Conservation (phyloP, 2,888 invertebrate species). For the Taenaris catops region DNA sequence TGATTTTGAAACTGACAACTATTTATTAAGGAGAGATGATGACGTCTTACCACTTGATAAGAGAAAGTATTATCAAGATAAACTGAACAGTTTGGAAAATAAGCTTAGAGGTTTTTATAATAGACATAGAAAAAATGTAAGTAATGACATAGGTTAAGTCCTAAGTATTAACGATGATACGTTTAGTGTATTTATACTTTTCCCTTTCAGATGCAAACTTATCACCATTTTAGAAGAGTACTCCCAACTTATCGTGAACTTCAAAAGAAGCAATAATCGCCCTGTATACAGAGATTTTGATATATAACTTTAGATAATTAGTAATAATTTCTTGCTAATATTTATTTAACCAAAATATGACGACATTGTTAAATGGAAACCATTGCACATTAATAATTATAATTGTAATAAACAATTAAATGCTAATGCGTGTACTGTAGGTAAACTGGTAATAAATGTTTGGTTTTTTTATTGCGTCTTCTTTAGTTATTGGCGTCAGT, state of each 20-base stretch:
- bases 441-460: too few relatives aligned
- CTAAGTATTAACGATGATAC: too few relatives aligned
- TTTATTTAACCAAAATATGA: too few relatives aligned
- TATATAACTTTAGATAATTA: too few relatives aligned
- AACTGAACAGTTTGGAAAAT: slow-evolving; percentile 43
- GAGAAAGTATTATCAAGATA: slow-evolving; percentile 51
- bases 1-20: slow-evolving; percentile 3
- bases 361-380: too few relatives aligned
- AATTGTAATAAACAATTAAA: too few relatives aligned
- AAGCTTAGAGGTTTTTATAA: slow-evolving; percentile 31
- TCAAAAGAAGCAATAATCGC: neutral
- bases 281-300: neutral
- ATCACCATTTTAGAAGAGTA: slow-evolving; percentile 3
- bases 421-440: too few relatives aligned
- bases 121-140: slow-evolving; percentile 28
- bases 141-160: too few relatives aligned
- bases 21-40: slow-evolving; percentile 16
- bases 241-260: slow-evolving; percentile 2
- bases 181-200: neutral
- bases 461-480: too few relatives aligned
- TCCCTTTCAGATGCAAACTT: neutral
- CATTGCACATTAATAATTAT: too few relatives aligned
- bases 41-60: slow-evolving; percentile 39
- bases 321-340: too few relatives aligned
- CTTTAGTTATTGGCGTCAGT: too few relatives aligned